Base-by-base conservation (phyloP, 35 echinoderm and acorn worm species). In the Diadema setosum region DNA sequence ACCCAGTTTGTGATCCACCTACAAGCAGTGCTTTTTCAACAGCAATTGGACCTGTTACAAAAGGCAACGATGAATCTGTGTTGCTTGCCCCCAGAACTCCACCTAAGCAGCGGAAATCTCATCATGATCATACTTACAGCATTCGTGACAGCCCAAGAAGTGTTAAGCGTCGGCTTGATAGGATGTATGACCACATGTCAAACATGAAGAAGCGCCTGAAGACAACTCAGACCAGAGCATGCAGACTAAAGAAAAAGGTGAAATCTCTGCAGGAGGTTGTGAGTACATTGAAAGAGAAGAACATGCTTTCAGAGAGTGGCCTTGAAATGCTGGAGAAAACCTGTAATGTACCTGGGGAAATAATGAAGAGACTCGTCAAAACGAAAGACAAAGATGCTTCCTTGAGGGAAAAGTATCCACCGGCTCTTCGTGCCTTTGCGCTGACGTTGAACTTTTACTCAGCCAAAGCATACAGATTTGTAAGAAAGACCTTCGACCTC, bases 371-470 rank as follows among this genome's bases (percentile, higher is more conserved):
- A 50, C 16, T 81, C 27, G n/a, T 91, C 4, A 75, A 37, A 32
- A 14, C 29, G 18, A 74, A 48, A 78, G 14, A 42, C 8, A 2
- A 33, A 46, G 52, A 85, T 32, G 11, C 16, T 12, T 36, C 65
- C 35, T n/a, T 35, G 3, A 78, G 42, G 44, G 23, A 30, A 18
- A 33, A 26, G 41, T 86, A 91, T 39, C 69, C 91, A 26, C 46
- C 46, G 35, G 5, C 36, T 14, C 40, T 87, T 2, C 35, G 17
- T 7, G 78, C 91, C 3, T 93, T 93, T 70, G 91, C 91, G 17
- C 12, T 93, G 41, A 93, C 76, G 15, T 43, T 93, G 16, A 70
- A 93, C 39, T 93, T 93, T 42, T 93, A 87, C 32, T 93, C 91
- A n/a, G 50, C 84, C 1, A 82, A 87, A 40, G 91, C 91, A 6